Base-by-base conservation (phyloP, 2,113 vertebrate species). In the Corydoras sp. region DNA sequence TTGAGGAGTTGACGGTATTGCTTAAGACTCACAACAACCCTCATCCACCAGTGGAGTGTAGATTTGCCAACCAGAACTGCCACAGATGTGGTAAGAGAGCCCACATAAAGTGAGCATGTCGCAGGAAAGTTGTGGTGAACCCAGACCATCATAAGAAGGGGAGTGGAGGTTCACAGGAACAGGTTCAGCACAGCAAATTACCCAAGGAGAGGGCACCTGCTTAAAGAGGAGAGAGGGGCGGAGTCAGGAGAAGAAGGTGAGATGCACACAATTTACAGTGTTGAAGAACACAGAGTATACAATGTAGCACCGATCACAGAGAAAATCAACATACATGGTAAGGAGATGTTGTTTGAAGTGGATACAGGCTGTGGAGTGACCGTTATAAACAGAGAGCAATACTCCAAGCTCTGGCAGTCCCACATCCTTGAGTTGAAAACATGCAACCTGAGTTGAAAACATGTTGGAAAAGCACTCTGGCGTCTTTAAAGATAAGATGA, bases 341-440 rank as follows among this genome's bases (percentile, higher is more conserved):
- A 29, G 9, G 6, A 60, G 18, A 24, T 59, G 7, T 29, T 10
- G 18, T 60, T 60, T 60, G 15, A 60, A 29, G 6, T 60, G 2
- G 58, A 60, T 13, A 60, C 58, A 29, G 58, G 58, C 18, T 60
- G 58, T 60, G 58, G 58, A 29, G 58, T 29, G 24, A 60, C 58
- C 2, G 3, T 9, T 29, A 60, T 60, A 24, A 29, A 60, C 13
- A 60, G 13, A 60, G 24, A 2, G 2, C 18, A 60, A 30, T 55
- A 60, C 58, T 60, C 58, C 9, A 24, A 60, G 18, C 58, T 60
- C 18, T 60, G 58, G 58, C 58, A 60, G 24, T 29, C 58, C 8
- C 9, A 60, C 58, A 60, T 29, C 5, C 15, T 9, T 9, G 18
- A 60, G 58, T 60, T 60, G 30, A 4, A 60, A 30, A 60, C 5